phyloP scores from a whole-genome alignment of 2,797 vertebrate genomes.

The Sternarchorhynchus goeldii region DNA sequence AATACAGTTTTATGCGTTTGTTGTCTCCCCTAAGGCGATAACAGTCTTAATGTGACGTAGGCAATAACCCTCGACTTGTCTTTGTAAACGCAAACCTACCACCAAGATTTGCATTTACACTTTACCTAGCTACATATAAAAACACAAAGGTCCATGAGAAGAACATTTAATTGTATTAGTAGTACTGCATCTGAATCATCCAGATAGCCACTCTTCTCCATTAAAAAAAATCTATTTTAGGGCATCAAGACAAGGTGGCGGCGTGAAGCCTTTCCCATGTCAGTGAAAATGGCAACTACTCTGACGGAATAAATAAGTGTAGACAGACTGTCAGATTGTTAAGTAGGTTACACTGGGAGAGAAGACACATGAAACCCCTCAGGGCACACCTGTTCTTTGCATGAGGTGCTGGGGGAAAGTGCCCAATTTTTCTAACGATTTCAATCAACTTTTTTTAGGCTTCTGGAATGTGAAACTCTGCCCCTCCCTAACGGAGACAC shows the following conservation, averaged over 20 bases:
- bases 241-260: background rate
- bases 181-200: background rate
- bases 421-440: background rate
- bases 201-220: background rate
- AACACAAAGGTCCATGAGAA: no score
- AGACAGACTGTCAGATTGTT: slow-evolving; percentile 26
- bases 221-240: slow-evolving; percentile 1
- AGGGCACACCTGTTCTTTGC: slow-evolving; percentile 43
- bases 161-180: no score
- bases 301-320: slow-evolving; percentile 10
- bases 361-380: slow-evolving; percentile 29
- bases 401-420: slow-evolving; percentile 9
- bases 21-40: no score
- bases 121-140: no score
- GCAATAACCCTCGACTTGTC: no score
- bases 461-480: background rate
- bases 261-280: background rate
- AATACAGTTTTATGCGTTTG: no score
- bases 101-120: no score
- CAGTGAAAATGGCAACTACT: slow-evolving; percentile 2
- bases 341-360: slow-evolving; percentile 8
- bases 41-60: no score
- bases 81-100: no score
- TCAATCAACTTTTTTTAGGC: background rate
- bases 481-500: no score